Base-by-base conservation (phyloP, 2,888 invertebrate genomes). In the Tiphia femorata region DNA sequence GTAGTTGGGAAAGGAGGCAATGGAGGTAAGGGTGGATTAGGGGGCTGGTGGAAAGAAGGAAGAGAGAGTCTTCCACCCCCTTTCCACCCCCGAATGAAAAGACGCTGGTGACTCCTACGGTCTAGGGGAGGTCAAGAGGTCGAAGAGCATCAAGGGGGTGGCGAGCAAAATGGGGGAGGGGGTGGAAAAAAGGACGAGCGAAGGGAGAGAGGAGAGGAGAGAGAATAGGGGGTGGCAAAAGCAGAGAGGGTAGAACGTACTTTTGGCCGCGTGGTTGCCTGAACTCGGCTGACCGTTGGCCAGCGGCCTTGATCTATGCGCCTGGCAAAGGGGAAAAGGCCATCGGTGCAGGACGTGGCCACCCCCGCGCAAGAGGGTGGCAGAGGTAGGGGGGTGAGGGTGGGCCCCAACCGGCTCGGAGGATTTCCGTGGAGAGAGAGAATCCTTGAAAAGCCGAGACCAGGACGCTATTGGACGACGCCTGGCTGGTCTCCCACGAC, bases 391-490 rank as follows among this genome's bases (percentile, higher is more conserved):
- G 5, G 2, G 29, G 29, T 29, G 29, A n/a, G 29, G 29, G 46
- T 19, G 20, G 38, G 53, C 29, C 10, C 44, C 35, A 19, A 40
- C 52, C 64, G 60, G 58, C 62, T 57, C 55, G 56, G 52, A 57
- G 62, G 69, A 64, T 67, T 70, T 70, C 61, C 64, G 67, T 60
- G 61, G 67, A 62, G 46, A 20, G 72, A 51, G 64, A 58, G 76
- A 77, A 79, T 80, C 76, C 75, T 67, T 76, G 81, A 79, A 81
- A 76, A 78, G 60, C 70, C 71, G 80, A 80, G 78, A 82, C 82
- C 82, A 82, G 75, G 60, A 61, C 70, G 70, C 74, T 64, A 83
- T 83, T 83, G 82, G 82, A 58, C 71, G 81, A 57, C 64, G 50
- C 50, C 33, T 35, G 44, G 57, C 52, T 54, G 56, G 46, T 58